A percentile compares a stretch with the other conserved stretches of the same genome.
These are phyloP conservation scores for Oncopodura yosiiana DNA, from an alignment of 1,140 invertebrate genomes.

Conservation along the genomic window DNA sequence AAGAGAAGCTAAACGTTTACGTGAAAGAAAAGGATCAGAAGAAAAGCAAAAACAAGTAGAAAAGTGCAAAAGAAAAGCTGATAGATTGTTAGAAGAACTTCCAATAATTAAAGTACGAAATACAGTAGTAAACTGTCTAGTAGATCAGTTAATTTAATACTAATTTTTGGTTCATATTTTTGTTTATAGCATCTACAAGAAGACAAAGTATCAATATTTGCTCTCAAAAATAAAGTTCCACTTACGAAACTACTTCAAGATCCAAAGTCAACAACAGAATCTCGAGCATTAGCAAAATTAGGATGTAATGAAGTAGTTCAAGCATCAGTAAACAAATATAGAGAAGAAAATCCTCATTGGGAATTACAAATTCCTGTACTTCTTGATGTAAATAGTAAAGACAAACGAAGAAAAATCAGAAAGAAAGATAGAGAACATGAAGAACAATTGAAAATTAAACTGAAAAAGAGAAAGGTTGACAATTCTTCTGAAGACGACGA, in stretches of 20 bases:
- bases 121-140: too few relatives aligned
- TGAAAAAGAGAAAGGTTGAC: not conserved
- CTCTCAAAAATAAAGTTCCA: constrained; percentile 14
- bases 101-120: constrained; percentile 26
- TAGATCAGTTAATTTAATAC: not conserved
- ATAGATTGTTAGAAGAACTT: constrained; percentile 25
- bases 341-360: constrained; percentile 31
- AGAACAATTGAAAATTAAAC: constrained; percentile 5
- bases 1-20: constrained; percentile 14
- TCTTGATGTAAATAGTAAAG: constrained; percentile 17
- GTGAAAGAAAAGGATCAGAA: constrained; percentile 26
- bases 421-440: constrained; percentile 13
- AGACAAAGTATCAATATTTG: constrained; percentile 20
- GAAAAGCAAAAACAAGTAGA: constrained; percentile 3
- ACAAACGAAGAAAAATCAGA: constrained; percentile 10
- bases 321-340: constrained; percentile 19
- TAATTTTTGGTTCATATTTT: not conserved
- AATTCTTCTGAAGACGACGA: not conserved
- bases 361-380: constrained; percentile 32
- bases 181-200: constrained; percentile 22
- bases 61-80: constrained; percentile 26
- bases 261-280: constrained; percentile 3
- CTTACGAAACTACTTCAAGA: constrained; percentile 5
- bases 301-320: constrained; percentile 14
- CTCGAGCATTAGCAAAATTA: constrained; percentile 18